Evolutionary conservation across 2,888 invertebrate species (phyloP), one percentile per base, ranked within the genome.

Genomic region (Caenorhabditis macrosperma): DNA sequence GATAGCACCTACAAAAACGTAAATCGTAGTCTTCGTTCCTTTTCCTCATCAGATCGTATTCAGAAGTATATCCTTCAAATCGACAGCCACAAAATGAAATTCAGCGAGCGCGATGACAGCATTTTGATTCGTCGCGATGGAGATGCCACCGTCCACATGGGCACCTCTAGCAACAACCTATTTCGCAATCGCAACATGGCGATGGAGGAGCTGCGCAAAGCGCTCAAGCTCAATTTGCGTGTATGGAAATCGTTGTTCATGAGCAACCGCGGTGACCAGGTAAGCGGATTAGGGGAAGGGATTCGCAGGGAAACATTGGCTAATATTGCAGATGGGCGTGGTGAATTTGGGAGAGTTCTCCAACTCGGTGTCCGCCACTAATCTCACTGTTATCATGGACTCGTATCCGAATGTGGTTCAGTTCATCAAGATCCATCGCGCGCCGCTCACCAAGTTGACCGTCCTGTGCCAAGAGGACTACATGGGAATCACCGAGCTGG

Each of bases 101-200:
- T 59, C 50, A 63, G 63, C 7, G 74, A 74, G 59, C 54, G 57
- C 12, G 64, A 74, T 5, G 74, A 74, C 50, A 64, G 72, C 57
- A 12, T 41, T 2, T 38, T 64, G 28, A 64, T 72, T 10, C 22
- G 55, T 0, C 44, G 35, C 10, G 61, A 5, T 0, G 38, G n/a
- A 3, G 72, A 72, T 6, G 35, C 63, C 33, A 55, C 63, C 10
- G 63, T 72, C 15, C 63, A 38, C 50, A 41, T 50, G 50, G 64
- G 64, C 33, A 50, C 54, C 33, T 28, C 60, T 0, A 61, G n/a
- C 52, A 61, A 63, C 44, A 20, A 24, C 2, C 22, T 35, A 17
- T 54, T 63, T 33, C 64, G 38, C 17, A 30, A 33, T 22, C 57
- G 74, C 10, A 74, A 74, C n/a, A 74, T 64, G 64, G 74, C 64